A percentile compares a stretch with the other conserved stretches of the same genome.
These are phyloP conservation scores for Araneus ventricosus DNA, from an alignment of 1,140 invertebrate genomes.

Conservation along the genomic window DNA sequence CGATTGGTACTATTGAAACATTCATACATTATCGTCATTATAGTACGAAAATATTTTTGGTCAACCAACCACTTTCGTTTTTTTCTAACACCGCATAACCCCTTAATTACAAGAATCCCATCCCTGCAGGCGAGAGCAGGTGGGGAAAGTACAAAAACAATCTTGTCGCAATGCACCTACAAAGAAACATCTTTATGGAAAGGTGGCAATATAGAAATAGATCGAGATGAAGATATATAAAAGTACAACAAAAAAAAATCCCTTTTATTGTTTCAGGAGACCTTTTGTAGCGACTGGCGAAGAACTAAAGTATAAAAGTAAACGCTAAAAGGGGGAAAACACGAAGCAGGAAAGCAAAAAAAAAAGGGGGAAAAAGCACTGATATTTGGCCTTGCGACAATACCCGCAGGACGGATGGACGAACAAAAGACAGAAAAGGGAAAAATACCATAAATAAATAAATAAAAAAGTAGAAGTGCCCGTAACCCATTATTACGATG, in stretches of 20 bases:
- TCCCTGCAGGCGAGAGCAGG: neutral
- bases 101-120: neutral
- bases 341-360: neutral
- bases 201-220: constrained; percentile 7
- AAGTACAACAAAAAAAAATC: neutral
- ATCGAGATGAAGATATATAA: constrained; percentile 10
- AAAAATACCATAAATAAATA: constrained; percentile 36
- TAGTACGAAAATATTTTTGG: neutral
- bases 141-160: neutral
- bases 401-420: neutral
- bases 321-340: constrained; percentile 24
- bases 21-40: too few relatives aligned
- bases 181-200: neutral
- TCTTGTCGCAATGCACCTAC: neutral
- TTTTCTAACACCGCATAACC: neutral
- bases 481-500: constrained; percentile 64
- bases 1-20: too few relatives aligned
- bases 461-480: constrained; percentile 27
- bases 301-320: constrained; percentile 25
- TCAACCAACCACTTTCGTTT: neutral
- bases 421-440: constrained; percentile 22
- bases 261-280: constrained; percentile 33
- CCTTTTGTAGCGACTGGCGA: constrained; percentile 11
- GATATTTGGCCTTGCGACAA: constrained; percentile 41
- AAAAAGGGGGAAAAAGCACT: neutral